Conservation (phyloP, 92 coral and sea anemone species). For the Palythoa heliodiscus region DNA sequence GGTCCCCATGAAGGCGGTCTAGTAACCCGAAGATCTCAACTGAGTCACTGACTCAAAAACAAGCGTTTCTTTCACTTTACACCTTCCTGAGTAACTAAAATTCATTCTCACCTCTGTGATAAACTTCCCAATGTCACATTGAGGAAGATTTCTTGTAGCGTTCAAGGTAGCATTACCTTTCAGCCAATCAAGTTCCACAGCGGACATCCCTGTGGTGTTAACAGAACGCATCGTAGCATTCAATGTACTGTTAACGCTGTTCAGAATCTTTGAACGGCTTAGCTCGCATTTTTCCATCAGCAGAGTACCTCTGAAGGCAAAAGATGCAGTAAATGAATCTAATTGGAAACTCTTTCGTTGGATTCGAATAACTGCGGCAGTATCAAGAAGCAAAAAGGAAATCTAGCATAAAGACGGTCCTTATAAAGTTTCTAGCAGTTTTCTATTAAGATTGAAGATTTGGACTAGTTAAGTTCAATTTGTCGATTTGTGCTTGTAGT, state of each 20-base stretch:
- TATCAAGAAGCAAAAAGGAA: too few species aligned
- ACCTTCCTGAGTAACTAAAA: neutral
- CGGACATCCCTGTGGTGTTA: constrained; percentile 59
- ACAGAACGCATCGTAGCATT: constrained; percentile 54
- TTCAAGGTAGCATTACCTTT: constrained; percentile 55
- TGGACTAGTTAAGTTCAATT: neutral
- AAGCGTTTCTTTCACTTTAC: too few species aligned
- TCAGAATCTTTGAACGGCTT: constrained; percentile 37
- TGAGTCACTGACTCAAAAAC: too few species aligned
- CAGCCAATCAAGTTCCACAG: constrained; percentile 58
- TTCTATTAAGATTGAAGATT: too few species aligned
- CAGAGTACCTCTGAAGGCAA: constrained; percentile 66
- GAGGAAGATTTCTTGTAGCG: constrained; percentile 57
- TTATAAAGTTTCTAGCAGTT: too few species aligned
- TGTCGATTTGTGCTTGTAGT: neutral
- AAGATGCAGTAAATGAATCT: neutral
- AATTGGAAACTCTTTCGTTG: neutral
- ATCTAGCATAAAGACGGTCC: too few species aligned
- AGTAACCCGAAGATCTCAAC: too few species aligned
- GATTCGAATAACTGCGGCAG: too few species aligned
- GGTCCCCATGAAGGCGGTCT: too few species aligned
- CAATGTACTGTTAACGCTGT: constrained; percentile 48
- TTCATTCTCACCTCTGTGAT: constrained; percentile 63
- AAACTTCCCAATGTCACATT: constrained; percentile 66
- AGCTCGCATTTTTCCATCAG: constrained; percentile 75